Conservation (phyloP, 2,797 vertebrate species). For the Ibycter americanus region DNA sequence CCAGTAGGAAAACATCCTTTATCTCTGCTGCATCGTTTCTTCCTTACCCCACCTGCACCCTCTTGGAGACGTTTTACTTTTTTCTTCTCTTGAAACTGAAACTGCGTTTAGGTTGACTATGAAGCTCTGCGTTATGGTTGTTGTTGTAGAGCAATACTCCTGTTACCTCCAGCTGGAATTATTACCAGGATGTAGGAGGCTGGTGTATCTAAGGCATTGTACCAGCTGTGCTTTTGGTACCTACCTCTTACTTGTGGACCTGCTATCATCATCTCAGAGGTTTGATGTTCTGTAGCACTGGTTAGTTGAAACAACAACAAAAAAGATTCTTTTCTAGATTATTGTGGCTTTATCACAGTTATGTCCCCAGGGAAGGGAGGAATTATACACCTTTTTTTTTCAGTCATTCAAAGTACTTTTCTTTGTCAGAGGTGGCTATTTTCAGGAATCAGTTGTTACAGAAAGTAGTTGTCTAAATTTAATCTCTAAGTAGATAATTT, state of each 20-base stretch:
- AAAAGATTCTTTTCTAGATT: not conserved
- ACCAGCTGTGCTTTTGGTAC: not conserved
- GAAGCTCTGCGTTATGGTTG: not conserved
- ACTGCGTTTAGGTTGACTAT: not conserved
- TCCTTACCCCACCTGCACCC: not conserved
- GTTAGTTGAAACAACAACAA: not conserved
- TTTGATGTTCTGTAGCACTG: not conserved
- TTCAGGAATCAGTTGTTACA: not conserved
- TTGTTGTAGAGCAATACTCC: not conserved
- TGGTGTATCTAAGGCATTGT: not conserved
- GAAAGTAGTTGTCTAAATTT: not conserved
- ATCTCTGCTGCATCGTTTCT: not conserved
- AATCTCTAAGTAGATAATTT: not conserved
- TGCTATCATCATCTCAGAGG: not conserved
- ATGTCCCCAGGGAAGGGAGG: not conserved
- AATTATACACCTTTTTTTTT: not conserved
- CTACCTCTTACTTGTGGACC: not conserved
- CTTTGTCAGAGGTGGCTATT: not conserved
- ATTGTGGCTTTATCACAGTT: not conserved
- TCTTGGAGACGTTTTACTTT: not conserved
- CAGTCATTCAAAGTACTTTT: not conserved
- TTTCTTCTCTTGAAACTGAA: not conserved
- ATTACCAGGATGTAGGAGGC: not conserved
- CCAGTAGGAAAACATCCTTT: not conserved
- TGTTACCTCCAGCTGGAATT: not conserved